Evolutionary conservation across 2,113 vertebrate species (phyloP).

Genomic region (Ptilorrhoa leucosticta): DNA sequence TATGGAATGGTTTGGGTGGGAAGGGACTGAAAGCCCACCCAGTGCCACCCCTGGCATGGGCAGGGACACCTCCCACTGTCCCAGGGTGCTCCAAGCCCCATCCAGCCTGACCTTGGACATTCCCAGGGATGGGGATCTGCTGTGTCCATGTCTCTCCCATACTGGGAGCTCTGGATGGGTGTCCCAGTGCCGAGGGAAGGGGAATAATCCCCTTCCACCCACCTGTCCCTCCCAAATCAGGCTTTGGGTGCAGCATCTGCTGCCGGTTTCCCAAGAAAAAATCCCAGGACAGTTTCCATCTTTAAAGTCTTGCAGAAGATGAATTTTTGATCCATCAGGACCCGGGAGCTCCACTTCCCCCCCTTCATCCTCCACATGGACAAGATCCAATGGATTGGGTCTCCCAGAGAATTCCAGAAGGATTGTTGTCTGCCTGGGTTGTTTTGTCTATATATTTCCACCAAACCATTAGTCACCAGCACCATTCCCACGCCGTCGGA

Average conservation of each 20-base stretch:
- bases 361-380: rapidly evolving
- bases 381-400: neutral
- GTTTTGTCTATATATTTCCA: neutral
- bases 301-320: neutral
- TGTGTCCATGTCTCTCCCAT: rapidly evolving
- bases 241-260: neutral
- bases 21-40: neutral
- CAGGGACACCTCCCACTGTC: neutral
- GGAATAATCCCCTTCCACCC: neutral
- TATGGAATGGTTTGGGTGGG: neutral
- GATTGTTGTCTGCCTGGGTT: neutral
- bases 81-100: neutral
- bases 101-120: neutral
- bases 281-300: neutral
- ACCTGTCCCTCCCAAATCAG: neutral
- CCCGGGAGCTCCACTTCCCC: neutral
- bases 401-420: neutral
- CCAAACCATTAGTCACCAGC: neutral
- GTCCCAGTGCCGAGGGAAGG: neutral
- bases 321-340: neutral
- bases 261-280: neutral
- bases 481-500: neutral
- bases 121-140: neutral
- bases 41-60: rapidly evolving
- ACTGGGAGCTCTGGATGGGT: neutral